Evolutionary conservation across 2,888 invertebrate genomes (phyloP), one percentile per base, ranked within the genome.

Genomic region (Frankliniella fusca): DNA sequence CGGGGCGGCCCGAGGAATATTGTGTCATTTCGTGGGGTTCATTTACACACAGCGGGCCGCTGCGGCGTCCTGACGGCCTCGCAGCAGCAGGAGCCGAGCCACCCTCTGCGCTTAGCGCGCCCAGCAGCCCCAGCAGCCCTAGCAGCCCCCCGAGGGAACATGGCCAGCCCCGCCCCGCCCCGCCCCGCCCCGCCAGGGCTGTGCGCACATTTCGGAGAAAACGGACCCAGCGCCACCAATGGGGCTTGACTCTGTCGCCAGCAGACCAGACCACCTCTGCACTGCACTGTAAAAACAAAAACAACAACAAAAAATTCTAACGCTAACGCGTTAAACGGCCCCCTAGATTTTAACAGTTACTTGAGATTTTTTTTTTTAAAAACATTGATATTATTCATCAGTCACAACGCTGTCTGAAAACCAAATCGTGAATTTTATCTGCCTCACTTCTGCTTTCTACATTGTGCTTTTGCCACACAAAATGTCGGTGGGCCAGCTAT

Each of bases 21-120:
- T 76, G 70, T 76, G 70, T 76, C 70, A 76, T 76, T 76, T 76
- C 70, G 70, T 76, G 70, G 70, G 70, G 70, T 76, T 76, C 70
- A 76, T 76, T 76, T 76, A 76, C 70, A 76, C 70, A 76, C 70
- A 76, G 70, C 54, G 18, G 15, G 54, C 54, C 15, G 54, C 54
- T 38, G 38, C 5, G 38, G 2, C 38, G 3, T 38, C 38, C 38
- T 5, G 61, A 15, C 61, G 18, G 61, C 61, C 61, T 15, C 18
- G 20, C 61, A 11, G 61, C 38, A 38, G n/a, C n/a, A n/a, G n/a
- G n/a, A 54, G 54, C 20, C 3, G 54, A 54, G 61, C 61, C 18
- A 18, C 54, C 54, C 54, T 54, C 61, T 18, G 61, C 61, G 18
- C 20, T 2, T 5, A 38, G n/a, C n/a, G n/a, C n/a, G n/a, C n/a